These are phyloP conservation scores for Coleophora flavipennella DNA, from an alignment of 2,888 invertebrate species.

Conservation along the genomic window DNA sequence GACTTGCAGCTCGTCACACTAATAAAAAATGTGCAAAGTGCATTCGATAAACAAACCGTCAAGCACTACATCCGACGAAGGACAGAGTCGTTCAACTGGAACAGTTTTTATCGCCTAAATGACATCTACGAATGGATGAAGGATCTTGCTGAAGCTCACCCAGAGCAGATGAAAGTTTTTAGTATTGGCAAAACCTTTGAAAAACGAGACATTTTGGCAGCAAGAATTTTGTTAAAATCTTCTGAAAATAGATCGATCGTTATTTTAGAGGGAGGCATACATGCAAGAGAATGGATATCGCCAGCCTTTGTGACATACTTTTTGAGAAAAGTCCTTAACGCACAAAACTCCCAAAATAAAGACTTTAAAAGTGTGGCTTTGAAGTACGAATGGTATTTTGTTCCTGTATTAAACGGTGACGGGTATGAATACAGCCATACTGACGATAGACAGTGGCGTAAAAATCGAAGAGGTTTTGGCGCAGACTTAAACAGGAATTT, in stretches of 20 bases:
- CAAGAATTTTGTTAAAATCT: constrained; percentile 17
- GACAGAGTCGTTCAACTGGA: constrained; percentile 61
- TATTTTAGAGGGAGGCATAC: constrained; percentile 75
- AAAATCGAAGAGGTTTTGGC: constrained; percentile 64
- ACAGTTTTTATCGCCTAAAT: constrained; percentile 66
- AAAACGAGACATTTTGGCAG: constrained; percentile 42
- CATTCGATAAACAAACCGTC: constrained; percentile 43
- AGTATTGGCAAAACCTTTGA: constrained; percentile 51
- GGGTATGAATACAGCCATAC: constrained; percentile 79
- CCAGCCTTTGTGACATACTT: constrained; percentile 75
- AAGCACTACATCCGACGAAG: constrained; percentile 40
- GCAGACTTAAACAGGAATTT: constrained; percentile 79
- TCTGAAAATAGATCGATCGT: constrained; percentile 46
- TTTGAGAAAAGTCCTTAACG: constrained; percentile 59
- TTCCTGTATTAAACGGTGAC: constrained; percentile 82
- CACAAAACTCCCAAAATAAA: constrained; percentile 35
- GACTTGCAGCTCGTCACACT: constrained; percentile 35
- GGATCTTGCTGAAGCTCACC: constrained; percentile 45
- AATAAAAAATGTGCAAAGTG: constrained; percentile 43
- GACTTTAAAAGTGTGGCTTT: constrained; percentile 50
- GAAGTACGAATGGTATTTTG: constrained; percentile 76
- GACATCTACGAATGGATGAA: constrained; percentile 75
- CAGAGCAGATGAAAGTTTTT: constrained; percentile 46
- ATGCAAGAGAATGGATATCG: constrained; percentile 82
- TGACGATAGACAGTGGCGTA: constrained; percentile 75